Conservation (phyloP, 2,888 invertebrate species). For the Catonia carolina region DNA sequence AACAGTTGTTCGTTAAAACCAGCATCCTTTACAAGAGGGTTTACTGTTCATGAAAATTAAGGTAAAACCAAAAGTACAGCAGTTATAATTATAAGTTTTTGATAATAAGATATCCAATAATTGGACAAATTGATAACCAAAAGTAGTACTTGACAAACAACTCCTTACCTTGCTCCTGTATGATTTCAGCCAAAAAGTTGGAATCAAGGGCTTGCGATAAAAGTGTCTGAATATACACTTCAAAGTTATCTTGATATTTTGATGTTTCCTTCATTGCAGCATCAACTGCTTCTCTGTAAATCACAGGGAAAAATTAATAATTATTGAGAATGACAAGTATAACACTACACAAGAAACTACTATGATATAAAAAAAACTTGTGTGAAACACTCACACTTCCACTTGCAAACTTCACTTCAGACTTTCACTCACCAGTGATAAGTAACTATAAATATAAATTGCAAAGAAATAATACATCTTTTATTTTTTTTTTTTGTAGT, state of each 20-base stretch:
- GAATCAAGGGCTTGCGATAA: constrained; percentile 86
- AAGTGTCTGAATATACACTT: constrained; percentile 84
- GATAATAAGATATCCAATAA: neutral
- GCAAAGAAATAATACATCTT: too few relatives aligned
- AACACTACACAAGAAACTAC: too few relatives aligned
- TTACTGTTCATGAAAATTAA: neutral
- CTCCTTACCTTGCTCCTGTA: constrained; percentile 72
- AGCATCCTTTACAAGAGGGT: too few relatives aligned
- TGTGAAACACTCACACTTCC: too few relatives aligned
- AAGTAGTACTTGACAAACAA: constrained; percentile 22
- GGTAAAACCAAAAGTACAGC: neutral
- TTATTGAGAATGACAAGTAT: too few relatives aligned
- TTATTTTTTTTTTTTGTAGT: too few relatives aligned
- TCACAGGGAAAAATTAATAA: constrained; percentile 27
- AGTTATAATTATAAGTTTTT: neutral
- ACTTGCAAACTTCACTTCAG: too few relatives aligned
- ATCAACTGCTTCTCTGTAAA: constrained; percentile 59
- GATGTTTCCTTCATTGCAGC: constrained; percentile 68
- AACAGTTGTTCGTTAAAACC: too few relatives aligned
- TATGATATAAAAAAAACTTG: too few relatives aligned
- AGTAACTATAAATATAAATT: too few relatives aligned
- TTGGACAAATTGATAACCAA: constrained; percentile 7
- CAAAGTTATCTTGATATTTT: constrained; percentile 78
- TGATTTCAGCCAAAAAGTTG: constrained; percentile 82
- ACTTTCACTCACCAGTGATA: too few relatives aligned